phyloP scores from a whole-genome alignment of 2,888 invertebrate species.

The Odontocerum albicorne region DNA sequence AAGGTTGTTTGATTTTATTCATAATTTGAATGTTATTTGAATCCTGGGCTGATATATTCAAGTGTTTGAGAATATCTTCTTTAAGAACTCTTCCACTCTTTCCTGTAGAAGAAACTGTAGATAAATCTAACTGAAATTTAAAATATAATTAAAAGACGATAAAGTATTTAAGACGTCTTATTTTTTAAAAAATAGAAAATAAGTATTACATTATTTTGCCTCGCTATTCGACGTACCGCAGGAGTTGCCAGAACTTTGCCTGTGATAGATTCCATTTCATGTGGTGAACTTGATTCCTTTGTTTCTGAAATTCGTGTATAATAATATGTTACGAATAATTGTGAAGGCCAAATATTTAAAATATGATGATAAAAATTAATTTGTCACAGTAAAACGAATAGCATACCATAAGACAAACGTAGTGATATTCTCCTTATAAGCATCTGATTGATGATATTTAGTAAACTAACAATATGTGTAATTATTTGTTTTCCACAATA shows the following conservation, averaged over 20 bases:
- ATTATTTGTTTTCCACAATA: no score
- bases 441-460: no score
- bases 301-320: no score
- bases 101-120: constrained; percentile 75
- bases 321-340: no score
- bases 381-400: no score
- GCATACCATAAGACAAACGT: no score
- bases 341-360: no score
- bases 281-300: no score
- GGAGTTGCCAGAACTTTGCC: constrained; percentile 78
- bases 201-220: constrained; percentile 76
- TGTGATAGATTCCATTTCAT: no score
- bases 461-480: no score
- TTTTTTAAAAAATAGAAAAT: neutral
- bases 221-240: constrained; percentile 90
- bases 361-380: no score
- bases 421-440: no score
- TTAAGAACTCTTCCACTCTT: constrained; percentile 90
- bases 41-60: constrained; percentile 59
- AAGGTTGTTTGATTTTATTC: constrained; percentile 38
- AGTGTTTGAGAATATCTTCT: constrained; percentile 83
- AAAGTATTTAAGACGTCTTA: constrained; percentile 36
- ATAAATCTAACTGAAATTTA: constrained; percentile 63
- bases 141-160: neutral
- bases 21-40: constrained; percentile 50